A percentile compares a stretch with the other conserved stretches of the same genome.
phyloP scores from a whole-genome alignment of 2,888 invertebrate genomes.

The Leptinotarsa haldemani region DNA sequence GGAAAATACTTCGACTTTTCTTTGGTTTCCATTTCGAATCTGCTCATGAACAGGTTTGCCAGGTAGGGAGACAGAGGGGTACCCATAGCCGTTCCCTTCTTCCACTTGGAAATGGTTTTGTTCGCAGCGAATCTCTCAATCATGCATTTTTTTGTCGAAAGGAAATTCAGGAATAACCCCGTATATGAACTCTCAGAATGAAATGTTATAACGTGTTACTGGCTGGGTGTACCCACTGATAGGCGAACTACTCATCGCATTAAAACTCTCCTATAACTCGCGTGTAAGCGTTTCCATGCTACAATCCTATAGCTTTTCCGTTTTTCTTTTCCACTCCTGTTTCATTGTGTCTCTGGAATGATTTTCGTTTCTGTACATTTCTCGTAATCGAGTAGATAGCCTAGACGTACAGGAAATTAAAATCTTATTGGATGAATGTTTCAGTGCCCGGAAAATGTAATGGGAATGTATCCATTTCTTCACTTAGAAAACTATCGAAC shows the following conservation, averaged over 20 bases:
- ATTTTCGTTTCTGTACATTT: constrained; percentile 9
- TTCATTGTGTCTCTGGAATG: constrained; percentile 28
- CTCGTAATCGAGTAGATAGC: constrained; percentile 4
- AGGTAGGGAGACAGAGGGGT: no score
- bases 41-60: no score
- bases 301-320: constrained; percentile 23
- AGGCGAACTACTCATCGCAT: constrained; percentile 33
- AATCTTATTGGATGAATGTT: background rate
- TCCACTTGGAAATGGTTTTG: no score
- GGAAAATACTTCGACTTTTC: no score
- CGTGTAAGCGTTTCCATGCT: constrained; percentile 32
- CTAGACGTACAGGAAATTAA: constrained; percentile 9
- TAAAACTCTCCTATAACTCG: constrained; percentile 34
- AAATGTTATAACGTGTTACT: constrained; percentile 27
- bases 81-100: no score
- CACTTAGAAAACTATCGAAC: background rate
- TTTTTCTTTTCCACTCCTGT: constrained; percentile 23
- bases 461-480: background rate
- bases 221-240: constrained; percentile 31
- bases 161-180: no score
- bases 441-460: background rate
- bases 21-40: no score
- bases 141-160: no score
- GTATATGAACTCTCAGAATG: no score
- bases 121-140: no score